These are phyloP conservation scores for Loxodonta africana DNA, from an alignment of 2,113 vertebrate species.

Conservation along the genomic window DNA sequence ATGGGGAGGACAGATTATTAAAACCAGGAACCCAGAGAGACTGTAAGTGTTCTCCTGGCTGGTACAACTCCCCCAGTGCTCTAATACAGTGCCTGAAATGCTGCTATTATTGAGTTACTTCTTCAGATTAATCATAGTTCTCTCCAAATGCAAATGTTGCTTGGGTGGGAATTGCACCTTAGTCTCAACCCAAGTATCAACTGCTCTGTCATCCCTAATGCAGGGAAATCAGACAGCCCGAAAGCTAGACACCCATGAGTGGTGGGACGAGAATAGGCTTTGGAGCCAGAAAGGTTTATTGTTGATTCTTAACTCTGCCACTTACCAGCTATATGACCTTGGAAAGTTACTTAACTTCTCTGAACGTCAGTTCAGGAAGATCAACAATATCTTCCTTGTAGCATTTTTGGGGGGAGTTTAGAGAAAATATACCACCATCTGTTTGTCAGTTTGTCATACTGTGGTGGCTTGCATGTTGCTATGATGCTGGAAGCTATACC, in stretches of 20 bases:
- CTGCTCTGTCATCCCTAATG: conserved; percentile 54
- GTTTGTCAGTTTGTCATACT: neutral
- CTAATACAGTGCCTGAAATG: neutral
- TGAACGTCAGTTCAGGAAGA: neutral
- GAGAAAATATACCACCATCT: neutral
- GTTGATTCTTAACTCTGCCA: neutral
- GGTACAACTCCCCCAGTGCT: neutral
- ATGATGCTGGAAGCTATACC: neutral
- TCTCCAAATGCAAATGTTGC: conserved; percentile 77
- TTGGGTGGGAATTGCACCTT: neutral
- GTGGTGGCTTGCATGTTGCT: neutral
- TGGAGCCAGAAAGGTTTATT: neutral
- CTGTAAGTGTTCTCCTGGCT: neutral
- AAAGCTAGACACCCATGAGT: neutral
- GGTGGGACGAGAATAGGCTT: neutral
- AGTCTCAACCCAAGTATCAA: conserved; percentile 25
- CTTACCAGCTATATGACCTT: neutral
- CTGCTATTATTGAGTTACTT: neutral
- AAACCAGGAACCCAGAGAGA: neutral
- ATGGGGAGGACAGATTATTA: neutral
- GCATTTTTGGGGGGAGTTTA: neutral
- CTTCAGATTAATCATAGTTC: conserved; percentile 73
- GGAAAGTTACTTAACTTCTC: conserved; percentile 16
- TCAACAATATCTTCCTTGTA: neutral
- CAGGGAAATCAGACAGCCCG: conserved; percentile 40